Evolutionary conservation across 2,888 invertebrate genomes (phyloP).

Genomic region (Dryobota labecula): DNA sequence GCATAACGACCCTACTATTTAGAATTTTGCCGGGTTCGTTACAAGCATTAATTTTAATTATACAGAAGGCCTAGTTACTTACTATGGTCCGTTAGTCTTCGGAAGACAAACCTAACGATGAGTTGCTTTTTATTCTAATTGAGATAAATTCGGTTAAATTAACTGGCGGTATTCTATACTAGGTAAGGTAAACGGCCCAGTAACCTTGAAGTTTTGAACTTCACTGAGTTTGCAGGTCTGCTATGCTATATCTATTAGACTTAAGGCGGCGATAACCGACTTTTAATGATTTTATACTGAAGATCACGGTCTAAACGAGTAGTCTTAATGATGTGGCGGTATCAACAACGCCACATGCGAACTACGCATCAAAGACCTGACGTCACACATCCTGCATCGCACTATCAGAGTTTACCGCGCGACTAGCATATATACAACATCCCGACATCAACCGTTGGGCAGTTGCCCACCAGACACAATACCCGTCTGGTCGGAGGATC

Average conservation of each 20-base stretch:
- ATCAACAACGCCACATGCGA: too few species aligned
- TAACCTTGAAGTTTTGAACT: not conserved
- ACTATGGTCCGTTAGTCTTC: not conserved
- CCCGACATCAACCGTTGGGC: too few species aligned
- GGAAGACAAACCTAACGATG: conserved; percentile 17
- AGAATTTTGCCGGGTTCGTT: conserved; percentile 5
- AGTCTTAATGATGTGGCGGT: too few species aligned
- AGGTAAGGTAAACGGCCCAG: not conserved
- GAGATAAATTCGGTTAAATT: conserved; percentile 25
- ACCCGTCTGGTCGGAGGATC: too few species aligned
- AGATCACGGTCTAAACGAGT: too few species aligned
- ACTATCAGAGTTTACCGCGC: too few species aligned
- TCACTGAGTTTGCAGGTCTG: not conserved
- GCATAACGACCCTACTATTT: conserved; percentile 3
- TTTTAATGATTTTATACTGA: too few species aligned
- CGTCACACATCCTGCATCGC: too few species aligned
- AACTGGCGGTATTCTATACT: not conserved
- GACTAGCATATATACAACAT: too few species aligned
- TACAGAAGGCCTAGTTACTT: conserved; percentile 25
- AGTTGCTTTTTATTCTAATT: conserved; percentile 33
- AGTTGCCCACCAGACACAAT: too few species aligned
- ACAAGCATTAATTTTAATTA: conserved; percentile 38
- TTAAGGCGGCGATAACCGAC: too few species aligned
- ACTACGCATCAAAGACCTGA: too few species aligned
- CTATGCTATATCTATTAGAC: not conserved